Percentiles rank a stretch among this genome's conserved stretches.
Evolutionary conservation across 2,888 invertebrate genomes (phyloP).

Genomic region (Cremastinae sp.): DNA sequence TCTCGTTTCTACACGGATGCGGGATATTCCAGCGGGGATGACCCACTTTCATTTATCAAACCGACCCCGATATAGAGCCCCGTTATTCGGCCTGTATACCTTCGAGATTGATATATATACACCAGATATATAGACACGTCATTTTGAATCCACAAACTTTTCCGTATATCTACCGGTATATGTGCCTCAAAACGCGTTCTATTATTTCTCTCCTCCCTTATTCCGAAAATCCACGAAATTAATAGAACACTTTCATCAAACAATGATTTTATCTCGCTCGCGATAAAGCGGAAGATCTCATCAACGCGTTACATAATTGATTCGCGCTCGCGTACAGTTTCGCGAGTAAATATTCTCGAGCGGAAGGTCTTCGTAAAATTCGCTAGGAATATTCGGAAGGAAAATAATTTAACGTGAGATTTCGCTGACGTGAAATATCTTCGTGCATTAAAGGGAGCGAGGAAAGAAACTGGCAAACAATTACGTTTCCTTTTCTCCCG

Average conservation of each 20-base stretch:
- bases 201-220: constrained; percentile 7
- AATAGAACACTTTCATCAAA: background rate
- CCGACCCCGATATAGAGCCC: constrained; percentile 40
- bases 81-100: constrained; percentile 13
- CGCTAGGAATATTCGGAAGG: too few species aligned
- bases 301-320: too few species aligned
- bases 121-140: constrained; percentile 3
- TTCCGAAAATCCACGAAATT: background rate
- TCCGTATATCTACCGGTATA: background rate
- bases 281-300: too few species aligned
- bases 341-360: too few species aligned
- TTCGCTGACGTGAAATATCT: too few species aligned
- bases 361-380: too few species aligned
- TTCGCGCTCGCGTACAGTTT: too few species aligned
- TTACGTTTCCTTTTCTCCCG: background rate
- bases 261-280: too few species aligned
- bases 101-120: constrained; percentile 35
- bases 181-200: background rate
- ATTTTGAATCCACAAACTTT: constrained; percentile 6
- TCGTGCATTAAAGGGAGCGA: too few species aligned
- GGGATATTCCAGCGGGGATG: constrained; percentile 40
- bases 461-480: background rate
- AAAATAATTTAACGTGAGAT: too few species aligned
- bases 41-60: constrained; percentile 59
- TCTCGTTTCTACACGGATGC: constrained; percentile 24